Evolutionary conservation across 1,140 invertebrate species (phyloP), one percentile per base, ranked within the genome.

Genomic region (Ditylenchus dipsaci): DNA sequence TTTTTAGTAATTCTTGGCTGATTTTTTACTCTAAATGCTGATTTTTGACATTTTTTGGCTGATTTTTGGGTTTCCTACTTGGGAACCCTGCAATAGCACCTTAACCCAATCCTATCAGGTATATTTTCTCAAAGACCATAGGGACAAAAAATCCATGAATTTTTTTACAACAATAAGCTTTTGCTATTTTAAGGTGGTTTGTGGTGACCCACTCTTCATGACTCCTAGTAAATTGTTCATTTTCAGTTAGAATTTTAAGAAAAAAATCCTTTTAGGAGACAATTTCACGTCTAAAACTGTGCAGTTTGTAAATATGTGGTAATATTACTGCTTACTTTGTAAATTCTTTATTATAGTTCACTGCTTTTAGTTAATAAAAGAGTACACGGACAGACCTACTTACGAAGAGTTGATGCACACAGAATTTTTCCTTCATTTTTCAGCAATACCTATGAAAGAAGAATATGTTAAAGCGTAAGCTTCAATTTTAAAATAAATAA

Each of bases 251-350:
- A 38, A 38, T 38, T 11, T 38, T 38, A 5, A 38, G 11, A 38
- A 38, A 38, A 38, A 3, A 38, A 38, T 3, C 33, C 33, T 5
- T 38, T 38, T 5, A 15, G 49, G 45, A 17, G 76, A 77, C 42
- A 56, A 68, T 38, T 82, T 63, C 57, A 30, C 78, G 13, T 47
- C 19, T 13, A 63, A 57, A 33, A 79, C 68, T 23, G 45, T 73
- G 1, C 42, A 38, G 17, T 78, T 78, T 60, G 65, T 78, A n/a
- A 81, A 81, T 45, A 42, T 49, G 47, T 82, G 79, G 77, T 78
- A 45, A 65, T 53, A 45, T 38, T 75, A 27, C 57, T 29, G 15
- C 45, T 13, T 70, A 76, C 15, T 72, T 23, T 33, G 5, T 49
- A 33, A 21, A 15, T 23, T 71, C n/a, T 7, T n/a, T 8, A 73